Percentiles rank a stretch among this genome's conserved stretches.
These are phyloP conservation scores for Anhinga anhinga DNA, from an alignment of 2,113 vertebrate genomes.

Conservation along the genomic window DNA sequence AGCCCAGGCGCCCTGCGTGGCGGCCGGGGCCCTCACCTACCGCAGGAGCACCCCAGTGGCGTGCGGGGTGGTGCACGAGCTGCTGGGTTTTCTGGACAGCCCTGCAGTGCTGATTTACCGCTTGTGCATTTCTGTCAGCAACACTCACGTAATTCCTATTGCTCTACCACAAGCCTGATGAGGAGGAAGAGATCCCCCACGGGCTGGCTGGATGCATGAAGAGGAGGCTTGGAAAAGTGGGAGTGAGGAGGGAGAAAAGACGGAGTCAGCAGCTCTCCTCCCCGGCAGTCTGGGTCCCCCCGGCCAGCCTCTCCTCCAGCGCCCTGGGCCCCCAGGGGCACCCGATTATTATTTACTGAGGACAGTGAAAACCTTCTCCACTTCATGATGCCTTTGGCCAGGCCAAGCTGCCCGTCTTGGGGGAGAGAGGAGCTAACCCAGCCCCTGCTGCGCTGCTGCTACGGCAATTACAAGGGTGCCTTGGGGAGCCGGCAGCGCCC, in stretches of 20 bases:
- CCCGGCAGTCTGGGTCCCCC: not conserved
- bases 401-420: not conserved
- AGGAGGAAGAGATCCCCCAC: not conserved
- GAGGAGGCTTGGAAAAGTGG: not conserved
- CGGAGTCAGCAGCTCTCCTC: too few relatives aligned
- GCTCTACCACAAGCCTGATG: not conserved
- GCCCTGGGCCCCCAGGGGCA: not conserved
- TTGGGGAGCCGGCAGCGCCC: not conserved
- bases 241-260: not conserved
- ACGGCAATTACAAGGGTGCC: not conserved
- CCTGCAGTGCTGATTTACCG: not conserved
- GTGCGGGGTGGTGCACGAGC: not conserved
- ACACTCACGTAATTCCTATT: accelerated
- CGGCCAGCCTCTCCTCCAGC: not conserved
- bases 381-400: not conserved
- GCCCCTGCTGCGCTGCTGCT: not conserved
- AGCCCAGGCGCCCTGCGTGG: not conserved
- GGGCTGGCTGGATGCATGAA: not conserved
- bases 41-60: not conserved
- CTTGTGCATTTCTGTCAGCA: not conserved
- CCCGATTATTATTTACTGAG: not conserved
- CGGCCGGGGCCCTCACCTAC: not conserved
- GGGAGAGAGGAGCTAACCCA: not conserved
- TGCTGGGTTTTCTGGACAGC: not conserved
- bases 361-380: not conserved